Percentiles rank a stretch among this genome's conserved stretches.
phyloP scores from a whole-genome alignment of 1,140 invertebrate genomes.

The Elymnias hypermnestra region DNA sequence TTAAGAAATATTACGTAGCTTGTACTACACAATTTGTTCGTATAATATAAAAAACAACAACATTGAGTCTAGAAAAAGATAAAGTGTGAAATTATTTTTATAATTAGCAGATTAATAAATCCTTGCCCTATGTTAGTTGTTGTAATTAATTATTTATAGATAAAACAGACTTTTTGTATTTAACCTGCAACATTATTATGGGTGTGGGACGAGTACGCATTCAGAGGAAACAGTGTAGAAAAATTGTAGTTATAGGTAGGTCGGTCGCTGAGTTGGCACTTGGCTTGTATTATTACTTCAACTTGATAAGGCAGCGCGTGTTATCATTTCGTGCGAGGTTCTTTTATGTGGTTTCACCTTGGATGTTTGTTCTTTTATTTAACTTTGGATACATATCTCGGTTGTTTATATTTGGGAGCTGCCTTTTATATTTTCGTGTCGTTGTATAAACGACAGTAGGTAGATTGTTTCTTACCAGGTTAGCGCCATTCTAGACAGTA shows the following conservation, averaged over 20 bases:
- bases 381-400: too few relatives aligned
- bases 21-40: slow-evolving; percentile 18
- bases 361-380: slow-evolving; percentile 15
- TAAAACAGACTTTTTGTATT: slow-evolving; percentile 13
- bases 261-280: slow-evolving; percentile 66
- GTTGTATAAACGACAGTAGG: too few relatives aligned
- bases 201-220: slow-evolving; percentile 51
- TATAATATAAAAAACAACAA: slow-evolving; percentile 23
- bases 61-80: slow-evolving; percentile 3
- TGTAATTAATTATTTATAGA: not conserved
- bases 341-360: slow-evolving; percentile 59
- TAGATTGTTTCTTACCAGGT: too few relatives aligned
- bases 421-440: too few relatives aligned
- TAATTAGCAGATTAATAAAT: not conserved
- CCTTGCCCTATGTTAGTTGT: not conserved
- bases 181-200: slow-evolving; percentile 47
- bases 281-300: slow-evolving; percentile 65
- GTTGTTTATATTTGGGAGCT: too few relatives aligned
- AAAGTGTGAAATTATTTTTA: slow-evolving; percentile 8
- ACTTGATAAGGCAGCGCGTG: slow-evolving; percentile 50
- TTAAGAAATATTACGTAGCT: not conserved
- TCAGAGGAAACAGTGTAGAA: slow-evolving; percentile 55
- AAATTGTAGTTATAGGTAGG: slow-evolving; percentile 67
- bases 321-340: slow-evolving; percentile 51
- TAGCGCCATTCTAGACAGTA: too few relatives aligned